Evolutionary conservation across 2,113 vertebrate species (phyloP), one percentile per base, ranked within the genome.

Genomic region (Arenaria interpres): DNA sequence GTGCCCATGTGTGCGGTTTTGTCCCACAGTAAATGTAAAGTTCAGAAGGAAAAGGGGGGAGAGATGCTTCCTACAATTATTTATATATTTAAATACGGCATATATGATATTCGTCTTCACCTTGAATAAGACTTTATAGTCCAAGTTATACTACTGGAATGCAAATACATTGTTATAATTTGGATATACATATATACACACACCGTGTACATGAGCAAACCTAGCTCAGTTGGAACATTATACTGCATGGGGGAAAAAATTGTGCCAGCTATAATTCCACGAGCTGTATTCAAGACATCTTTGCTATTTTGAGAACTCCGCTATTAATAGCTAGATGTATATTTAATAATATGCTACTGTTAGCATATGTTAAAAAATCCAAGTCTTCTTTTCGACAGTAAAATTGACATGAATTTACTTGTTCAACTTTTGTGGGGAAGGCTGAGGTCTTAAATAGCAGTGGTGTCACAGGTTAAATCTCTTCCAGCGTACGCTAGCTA

Each of bases 311-410:
- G 80, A 95, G 95, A 90, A 68, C 74, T 92, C 68, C 45, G 57
- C 80, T 96, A 96, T 95, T 96, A 97, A 95, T 96, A 96, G 24
- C 33, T 50, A 27, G 28, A 85, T 93, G 19, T 87, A 94, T 92
- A 87, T 92, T 93, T 95, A 95, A 95, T 95, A 93, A 57, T 73
- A 89, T 71, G n/a, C n/a, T 63, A 28, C 62, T 27, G 32, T 85
- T 87, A 88, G 84, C 57, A 72, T 68, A 89, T 43, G 53, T 85
- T 95, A 69, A 93, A 92, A 92, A 82, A 88, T 73, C 56, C 68
- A 68, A 59, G 37, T 78, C 73, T 50, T 83, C 56, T 89, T 89
- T 92, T 89, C 96, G 91, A 95, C 91, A 92, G 91, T 12, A 91
- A 96, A 97, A 92, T 85, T 94, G 74, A 78, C 81, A 89, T 69